Conservation (phyloP, 2,888 invertebrate species). For the Colletes collaris region DNA sequence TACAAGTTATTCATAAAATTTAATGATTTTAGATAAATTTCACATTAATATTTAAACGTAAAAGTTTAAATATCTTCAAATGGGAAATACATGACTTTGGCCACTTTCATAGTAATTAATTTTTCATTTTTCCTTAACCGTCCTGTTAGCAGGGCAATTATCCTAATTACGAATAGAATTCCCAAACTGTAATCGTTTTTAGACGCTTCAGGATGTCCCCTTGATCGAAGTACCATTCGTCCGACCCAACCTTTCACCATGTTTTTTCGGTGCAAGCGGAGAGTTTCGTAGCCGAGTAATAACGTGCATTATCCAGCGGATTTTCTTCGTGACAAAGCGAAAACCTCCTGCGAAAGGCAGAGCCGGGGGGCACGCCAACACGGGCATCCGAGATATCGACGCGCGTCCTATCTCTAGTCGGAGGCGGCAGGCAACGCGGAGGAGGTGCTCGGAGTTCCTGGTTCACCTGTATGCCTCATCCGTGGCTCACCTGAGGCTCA, state of each 20-base stretch:
- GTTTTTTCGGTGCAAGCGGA: not conserved
- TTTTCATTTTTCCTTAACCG: too few species aligned
- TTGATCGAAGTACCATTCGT: not conserved
- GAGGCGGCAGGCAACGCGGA: slow-evolving; percentile 63
- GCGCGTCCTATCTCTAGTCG: slow-evolving; percentile 45
- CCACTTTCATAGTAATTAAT: too few species aligned
- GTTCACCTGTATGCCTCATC: slow-evolving; percentile 78
- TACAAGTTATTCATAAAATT: too few species aligned
- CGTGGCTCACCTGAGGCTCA: slow-evolving; percentile 68
- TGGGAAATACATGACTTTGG: too few species aligned
- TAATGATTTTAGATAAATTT: too few species aligned
- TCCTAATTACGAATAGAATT: too few species aligned
- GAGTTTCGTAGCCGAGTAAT: not conserved
- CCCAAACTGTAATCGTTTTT: too few species aligned
- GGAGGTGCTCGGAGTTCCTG: slow-evolving; percentile 75
- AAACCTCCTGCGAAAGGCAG: slow-evolving; percentile 41
- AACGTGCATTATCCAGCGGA: slow-evolving; percentile 20
- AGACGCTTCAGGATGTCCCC: too few species aligned
- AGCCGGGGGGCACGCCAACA: slow-evolving; percentile 39
- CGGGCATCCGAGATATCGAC: slow-evolving; percentile 44
- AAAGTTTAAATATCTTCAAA: too few species aligned
- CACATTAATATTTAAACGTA: too few species aligned
- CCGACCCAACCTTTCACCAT: not conserved
- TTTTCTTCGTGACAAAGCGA: slow-evolving; percentile 40
- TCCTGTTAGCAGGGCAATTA: too few species aligned